Base-by-base conservation (phyloP, 2,888 invertebrate genomes). In the Hydraecia micacea region DNA sequence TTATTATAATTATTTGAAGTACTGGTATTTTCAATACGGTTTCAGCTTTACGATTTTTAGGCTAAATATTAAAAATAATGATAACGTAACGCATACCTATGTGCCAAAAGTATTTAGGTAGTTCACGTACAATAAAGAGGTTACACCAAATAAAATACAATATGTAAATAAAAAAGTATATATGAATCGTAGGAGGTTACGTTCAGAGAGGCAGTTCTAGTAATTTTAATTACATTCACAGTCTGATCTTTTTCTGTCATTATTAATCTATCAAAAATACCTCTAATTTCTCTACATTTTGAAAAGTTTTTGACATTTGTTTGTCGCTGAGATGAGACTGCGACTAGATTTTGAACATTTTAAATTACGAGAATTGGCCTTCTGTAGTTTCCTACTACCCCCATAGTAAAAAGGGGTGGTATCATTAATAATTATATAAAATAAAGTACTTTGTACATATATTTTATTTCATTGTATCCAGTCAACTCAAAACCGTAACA, bases 401-500 rank as follows among this genome's bases (percentile, higher is more conserved):
- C 46, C 46, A 5, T 46, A 46, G 15, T n/a, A 55, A 55, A 55
- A 55, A 11, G 9, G 21, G n/a, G 11, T 52, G 21, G 21, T 55
- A 55, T n/a, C 11, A 25, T 55, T 58, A n/a, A 58, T n/a, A 58
- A n/a, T n/a, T 58, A 58, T n/a, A 58, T 63, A 55, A 42, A 78
- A 65, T 36, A 13, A 68, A 75, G 49, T 6, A n/a, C n/a, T n/a
- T 11, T 58, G 55, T n/a, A 55, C 8, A 28, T 70, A 28, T 69
- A 80, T 58, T 65, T 1, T 21, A 8, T 80, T 73, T 67, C 1
- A 67, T 46, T 52, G 28, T 28, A 46, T 28, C 13, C 60, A 42
- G 49, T 81, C 13, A 36, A 55, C n/a, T 32, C 9, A 49, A 39
- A 39, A n/a, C n/a, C 11, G 49, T 49, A 63, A 80, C 62, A 63